Conservation (phyloP, 2,888 invertebrate species). For the Aspidapion aeneum region DNA sequence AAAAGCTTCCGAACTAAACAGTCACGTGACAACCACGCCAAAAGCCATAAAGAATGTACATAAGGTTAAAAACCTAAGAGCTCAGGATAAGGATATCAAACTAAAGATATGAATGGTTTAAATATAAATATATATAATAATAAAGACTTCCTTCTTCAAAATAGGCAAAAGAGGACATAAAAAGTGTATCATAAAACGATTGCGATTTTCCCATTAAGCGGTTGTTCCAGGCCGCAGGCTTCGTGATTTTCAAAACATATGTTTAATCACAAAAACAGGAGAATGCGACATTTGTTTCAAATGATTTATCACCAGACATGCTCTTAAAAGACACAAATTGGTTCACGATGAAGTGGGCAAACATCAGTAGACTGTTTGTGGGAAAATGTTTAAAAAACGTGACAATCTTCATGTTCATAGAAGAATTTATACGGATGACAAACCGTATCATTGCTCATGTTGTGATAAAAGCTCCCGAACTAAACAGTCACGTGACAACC, state of each 20-base stretch:
- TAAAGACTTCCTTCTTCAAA: too few species aligned
- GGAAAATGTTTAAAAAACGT: too few species aligned
- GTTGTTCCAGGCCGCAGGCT: too few species aligned
- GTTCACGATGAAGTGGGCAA: constrained; percentile 47
- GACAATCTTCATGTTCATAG: constrained; percentile 42
- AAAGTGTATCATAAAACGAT: background rate
- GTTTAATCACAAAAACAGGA: constrained; percentile 44
- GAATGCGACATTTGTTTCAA: constrained; percentile 50
- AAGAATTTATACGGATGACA: constrained; percentile 25
- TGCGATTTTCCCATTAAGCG: background rate
- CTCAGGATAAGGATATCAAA: too few species aligned
- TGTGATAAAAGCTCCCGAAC: constrained; percentile 33
- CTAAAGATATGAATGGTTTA: too few species aligned
- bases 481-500: constrained; percentile 25
- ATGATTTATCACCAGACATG: constrained; percentile 47
- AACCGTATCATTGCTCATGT: constrained; percentile 25
- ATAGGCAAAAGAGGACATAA: background rate
- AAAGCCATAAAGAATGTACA: constrained; percentile 17
- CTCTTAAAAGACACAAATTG: constrained; percentile 48
- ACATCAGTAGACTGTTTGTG: constrained; percentile 48
- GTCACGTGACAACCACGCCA: constrained; percentile 24
- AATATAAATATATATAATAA: too few species aligned
- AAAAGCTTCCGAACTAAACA: constrained; percentile 33
- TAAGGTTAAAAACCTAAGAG: too few species aligned
- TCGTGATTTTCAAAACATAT: constrained; percentile 30